Base-by-base conservation (phyloP, 2,888 invertebrate genomes). In the Zygogramma bicolorata region DNA sequence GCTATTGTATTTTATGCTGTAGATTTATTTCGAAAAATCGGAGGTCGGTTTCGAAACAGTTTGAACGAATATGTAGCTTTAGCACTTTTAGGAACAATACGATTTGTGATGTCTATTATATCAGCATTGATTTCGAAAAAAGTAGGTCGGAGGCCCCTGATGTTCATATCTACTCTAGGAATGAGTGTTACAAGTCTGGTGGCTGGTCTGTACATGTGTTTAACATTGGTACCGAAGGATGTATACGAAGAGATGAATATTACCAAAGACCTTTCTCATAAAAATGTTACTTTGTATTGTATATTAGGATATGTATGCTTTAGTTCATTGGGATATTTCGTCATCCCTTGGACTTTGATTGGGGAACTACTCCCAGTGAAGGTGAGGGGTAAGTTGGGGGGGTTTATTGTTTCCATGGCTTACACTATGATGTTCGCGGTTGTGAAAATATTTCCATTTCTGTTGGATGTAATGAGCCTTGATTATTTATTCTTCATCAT, bases 311-410 rank as follows among this genome's bases (percentile, higher is more conserved):
- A 89, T 81, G 89, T 90, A 5, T 88, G 88, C 71, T 88, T 88
- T 74, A 88, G 90, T 76, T 87, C 89, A 0, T 76, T 90, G 7
- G 91, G 91, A 0, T 88, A 89, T 78, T 81, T 90, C 65, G 88
- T 89, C 6, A 90, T 91, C 68, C 91, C 91, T 0, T 91, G 91
- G 91, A 89, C 90, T 3, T 79, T 91, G 25, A 89, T 90, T 22
- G 85, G 87, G 1, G 90, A 90, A 83, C 79, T 91, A 8, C 80
- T 90, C 34, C 90, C 90, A 1, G 87, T 89, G 10, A 87, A 87
- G 71, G 87, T 90, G 2, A 85, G 89, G 63, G 91, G 89, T 0
- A 86, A 87, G 63, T 85, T 90, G 7, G 88, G 90, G 0, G 90
- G 90, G 1, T 25, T 89, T 2, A 82, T 90, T 78, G 83, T 90